phyloP scores from a whole-genome alignment of 1,140 invertebrate genomes.

The Linepithema humile region DNA sequence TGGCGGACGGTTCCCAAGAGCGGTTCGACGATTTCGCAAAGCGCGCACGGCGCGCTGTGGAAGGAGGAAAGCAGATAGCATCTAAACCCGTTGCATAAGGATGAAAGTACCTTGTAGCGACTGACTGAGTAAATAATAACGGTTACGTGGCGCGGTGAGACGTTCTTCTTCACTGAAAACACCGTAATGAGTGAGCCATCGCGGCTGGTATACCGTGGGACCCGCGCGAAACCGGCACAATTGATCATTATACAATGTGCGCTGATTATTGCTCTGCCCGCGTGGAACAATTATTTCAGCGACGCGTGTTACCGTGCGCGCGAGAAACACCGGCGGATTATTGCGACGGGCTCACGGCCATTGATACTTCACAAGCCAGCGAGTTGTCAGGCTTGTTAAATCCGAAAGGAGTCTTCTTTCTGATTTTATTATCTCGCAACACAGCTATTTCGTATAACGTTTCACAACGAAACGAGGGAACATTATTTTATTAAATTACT shows the following conservation, averaged over 20 bases:
- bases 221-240: slow-evolving; percentile 63
- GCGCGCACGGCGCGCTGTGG: slow-evolving; percentile 26
- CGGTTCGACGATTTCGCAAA: slow-evolving; percentile 71
- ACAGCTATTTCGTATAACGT: no score
- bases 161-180: slow-evolving; percentile 69
- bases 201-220: slow-evolving; percentile 69
- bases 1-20: slow-evolving; percentile 57
- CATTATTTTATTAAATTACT: no score
- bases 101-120: slow-evolving; percentile 81
- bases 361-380: background rate
- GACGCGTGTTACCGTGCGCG: slow-evolving; percentile 11
- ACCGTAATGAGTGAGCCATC: slow-evolving; percentile 73
- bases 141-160: slow-evolving; percentile 76
- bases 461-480: no score
- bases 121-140: slow-evolving; percentile 83
- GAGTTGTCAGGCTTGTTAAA: background rate
- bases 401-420: background rate
- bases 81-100: slow-evolving; percentile 81
- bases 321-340: slow-evolving; percentile 22
- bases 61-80: slow-evolving; percentile 76
- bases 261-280: slow-evolving; percentile 58
- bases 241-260: slow-evolving; percentile 68
- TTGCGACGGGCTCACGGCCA: background rate
- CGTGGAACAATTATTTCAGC: slow-evolving; percentile 61
- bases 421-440: background rate